Percentiles rank a stretch among this genome's conserved stretches.
Conservation (phyloP, 92 coral and sea anemone species). For the Virgularia gustaviana region DNA sequence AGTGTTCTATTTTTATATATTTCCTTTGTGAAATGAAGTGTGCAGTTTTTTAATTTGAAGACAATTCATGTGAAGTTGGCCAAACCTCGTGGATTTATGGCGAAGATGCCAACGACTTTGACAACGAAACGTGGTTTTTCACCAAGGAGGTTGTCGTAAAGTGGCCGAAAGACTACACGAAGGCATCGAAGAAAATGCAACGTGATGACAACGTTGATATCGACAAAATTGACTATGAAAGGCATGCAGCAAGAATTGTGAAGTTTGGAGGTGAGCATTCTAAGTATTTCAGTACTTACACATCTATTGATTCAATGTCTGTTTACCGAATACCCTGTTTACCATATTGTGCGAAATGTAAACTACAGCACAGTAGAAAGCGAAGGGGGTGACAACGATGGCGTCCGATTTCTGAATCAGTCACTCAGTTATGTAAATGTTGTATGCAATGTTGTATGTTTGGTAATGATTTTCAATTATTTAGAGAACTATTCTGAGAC, state of each 20-base stretch:
- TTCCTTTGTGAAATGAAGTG: neutral
- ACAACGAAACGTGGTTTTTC: conserved; percentile 28
- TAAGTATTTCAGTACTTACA: no score
- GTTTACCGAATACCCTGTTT: no score
- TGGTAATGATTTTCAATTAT: no score
- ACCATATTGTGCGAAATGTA: no score
- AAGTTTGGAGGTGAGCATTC: conserved; percentile 35
- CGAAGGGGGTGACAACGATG: no score
- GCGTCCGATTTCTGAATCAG: no score
- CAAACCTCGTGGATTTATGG: neutral
- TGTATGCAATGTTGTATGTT: no score
- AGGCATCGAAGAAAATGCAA: conserved; percentile 23
- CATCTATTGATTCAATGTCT: no score
- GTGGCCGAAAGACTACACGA: conserved; percentile 31
- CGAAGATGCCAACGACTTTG: neutral
- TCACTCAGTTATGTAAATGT: no score
- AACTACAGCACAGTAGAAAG: no score
- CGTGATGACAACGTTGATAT: conserved; percentile 9
- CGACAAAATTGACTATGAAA: conserved; percentile 11
- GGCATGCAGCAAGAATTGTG: conserved; percentile 24
- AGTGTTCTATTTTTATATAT: neutral
- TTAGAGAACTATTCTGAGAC: no score
- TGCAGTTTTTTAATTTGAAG: neutral
- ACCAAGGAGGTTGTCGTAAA: conserved; percentile 30
- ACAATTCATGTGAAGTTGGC: neutral